A percentile compares a stretch with the other conserved stretches of the same genome.
These are phyloP conservation scores for Linyphia triangularis DNA, from an alignment of 2,888 invertebrate species.

Conservation along the genomic window DNA sequence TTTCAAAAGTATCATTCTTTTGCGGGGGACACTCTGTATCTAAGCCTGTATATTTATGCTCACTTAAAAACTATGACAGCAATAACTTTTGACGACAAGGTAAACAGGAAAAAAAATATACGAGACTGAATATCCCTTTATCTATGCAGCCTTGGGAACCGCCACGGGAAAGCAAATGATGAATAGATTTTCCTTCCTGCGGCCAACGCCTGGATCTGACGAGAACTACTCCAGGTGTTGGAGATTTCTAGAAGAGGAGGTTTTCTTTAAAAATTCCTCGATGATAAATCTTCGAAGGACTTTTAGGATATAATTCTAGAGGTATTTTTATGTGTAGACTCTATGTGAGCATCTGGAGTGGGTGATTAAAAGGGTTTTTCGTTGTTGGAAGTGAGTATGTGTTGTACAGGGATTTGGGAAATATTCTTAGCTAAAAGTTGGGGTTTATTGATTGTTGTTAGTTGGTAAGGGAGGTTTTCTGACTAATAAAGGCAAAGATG, in stretches of 20 bases:
- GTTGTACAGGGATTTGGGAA: neutral
- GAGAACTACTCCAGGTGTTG: conserved; percentile 36
- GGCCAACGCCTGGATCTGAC: conserved; percentile 9
- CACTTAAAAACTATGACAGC: too few relatives aligned
- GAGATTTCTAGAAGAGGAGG: neutral
- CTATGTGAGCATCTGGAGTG: neutral
- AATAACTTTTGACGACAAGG: too few relatives aligned
- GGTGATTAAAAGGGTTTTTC: neutral
- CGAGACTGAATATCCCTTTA: too few relatives aligned
- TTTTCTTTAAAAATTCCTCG: conserved; percentile 4
- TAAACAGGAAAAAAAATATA: too few relatives aligned
- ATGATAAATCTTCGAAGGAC: conserved; percentile 26
- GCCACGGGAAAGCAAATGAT: conserved; percentile 28
- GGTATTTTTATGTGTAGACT: neutral
- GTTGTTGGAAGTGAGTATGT: neutral
- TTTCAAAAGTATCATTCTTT: too few relatives aligned
- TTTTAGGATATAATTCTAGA: conserved; percentile 21
- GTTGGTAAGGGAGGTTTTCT: neutral
- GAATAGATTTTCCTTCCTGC: conserved; percentile 12
- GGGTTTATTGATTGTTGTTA: conserved; percentile 11
- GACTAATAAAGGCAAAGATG: too few relatives aligned
- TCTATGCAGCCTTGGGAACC: too few relatives aligned
- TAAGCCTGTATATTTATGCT: too few relatives aligned
- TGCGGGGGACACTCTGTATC: too few relatives aligned
- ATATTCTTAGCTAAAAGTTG: neutral